phyloP scores from a whole-genome alignment of 37 sponge, comb jelly and placozoan species.

The Petrosia ficiformis region DNA sequence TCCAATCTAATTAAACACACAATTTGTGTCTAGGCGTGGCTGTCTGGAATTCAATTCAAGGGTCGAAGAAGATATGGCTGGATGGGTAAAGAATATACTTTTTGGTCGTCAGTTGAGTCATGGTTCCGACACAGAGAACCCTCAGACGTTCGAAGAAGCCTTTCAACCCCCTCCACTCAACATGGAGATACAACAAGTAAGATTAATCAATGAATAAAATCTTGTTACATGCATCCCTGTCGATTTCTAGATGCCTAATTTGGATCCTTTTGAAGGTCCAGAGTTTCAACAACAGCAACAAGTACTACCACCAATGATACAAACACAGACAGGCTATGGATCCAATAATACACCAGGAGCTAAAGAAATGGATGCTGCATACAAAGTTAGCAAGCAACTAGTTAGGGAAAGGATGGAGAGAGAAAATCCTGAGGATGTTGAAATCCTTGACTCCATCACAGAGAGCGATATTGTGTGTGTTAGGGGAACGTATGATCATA shows the following conservation, averaged over 20 bases:
- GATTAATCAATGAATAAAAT: background rate
- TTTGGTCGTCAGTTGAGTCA: conserved; percentile 75
- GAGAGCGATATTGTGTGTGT: conserved; percentile 71
- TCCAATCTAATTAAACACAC: no score
- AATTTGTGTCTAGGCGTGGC: no score
- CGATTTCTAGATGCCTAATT: background rate
- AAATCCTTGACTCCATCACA: conserved; percentile 53
- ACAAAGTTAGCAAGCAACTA: conserved; percentile 49
- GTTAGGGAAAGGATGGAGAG: conserved; percentile 52
- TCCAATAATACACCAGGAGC: conserved; percentile 24
- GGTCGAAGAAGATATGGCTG: background rate
- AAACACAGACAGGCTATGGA: background rate
- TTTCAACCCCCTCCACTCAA: conserved; percentile 11
- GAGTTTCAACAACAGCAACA: background rate
- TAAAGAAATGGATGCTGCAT: conserved; percentile 65
- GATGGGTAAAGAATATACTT: conserved; percentile 49
- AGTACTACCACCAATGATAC: background rate
- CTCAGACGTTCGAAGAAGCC: conserved; percentile 55
- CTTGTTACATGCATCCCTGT: background rate
- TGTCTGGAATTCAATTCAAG: no score
- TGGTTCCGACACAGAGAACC: conserved; percentile 61
- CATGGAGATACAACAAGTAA: background rate
- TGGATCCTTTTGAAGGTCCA: no score
- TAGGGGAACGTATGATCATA: conserved; percentile 75
- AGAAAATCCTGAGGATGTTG: conserved; percentile 64